Percentiles rank a stretch among this genome's conserved stretches.
These are phyloP conservation scores for Dicranocentrus wangi DNA, from an alignment of 2,888 invertebrate genomes.

Conservation along the genomic window DNA sequence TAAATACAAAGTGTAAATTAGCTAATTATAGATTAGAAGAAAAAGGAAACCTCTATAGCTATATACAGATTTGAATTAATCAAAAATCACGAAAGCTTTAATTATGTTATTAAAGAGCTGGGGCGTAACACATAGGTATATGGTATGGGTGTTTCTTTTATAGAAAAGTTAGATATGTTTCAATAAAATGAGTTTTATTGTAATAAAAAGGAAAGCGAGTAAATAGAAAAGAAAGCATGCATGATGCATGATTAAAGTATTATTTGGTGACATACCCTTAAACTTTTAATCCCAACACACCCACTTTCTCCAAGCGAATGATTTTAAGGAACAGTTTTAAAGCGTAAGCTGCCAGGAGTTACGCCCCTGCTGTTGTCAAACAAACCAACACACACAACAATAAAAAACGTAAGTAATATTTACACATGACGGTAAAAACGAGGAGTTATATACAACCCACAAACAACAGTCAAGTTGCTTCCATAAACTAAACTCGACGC, in stretches of 20 bases:
- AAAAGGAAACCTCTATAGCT: too few relatives aligned
- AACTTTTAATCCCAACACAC: constrained; percentile 49
- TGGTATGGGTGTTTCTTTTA: neutral
- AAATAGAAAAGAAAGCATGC: constrained; percentile 15
- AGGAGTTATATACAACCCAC: too few relatives aligned
- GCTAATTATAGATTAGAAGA: too few relatives aligned
- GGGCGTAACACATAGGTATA: constrained; percentile 56
- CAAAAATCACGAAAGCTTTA: too few relatives aligned
- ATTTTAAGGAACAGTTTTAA: constrained; percentile 56
- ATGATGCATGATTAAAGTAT: constrained; percentile 7
- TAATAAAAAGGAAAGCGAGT: neutral
- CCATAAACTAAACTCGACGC: too few relatives aligned
- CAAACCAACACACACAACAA: constrained; percentile 28
- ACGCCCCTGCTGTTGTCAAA: constrained; percentile 64
- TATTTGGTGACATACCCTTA: constrained; percentile 56
- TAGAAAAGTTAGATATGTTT: constrained; percentile 2
- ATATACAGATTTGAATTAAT: too few relatives aligned
- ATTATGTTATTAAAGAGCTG: constrained; percentile 17
- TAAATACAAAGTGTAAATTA: too few relatives aligned
- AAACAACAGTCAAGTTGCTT: neutral
- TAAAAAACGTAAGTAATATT: neutral
- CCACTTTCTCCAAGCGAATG: constrained; percentile 59
- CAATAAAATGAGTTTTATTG: constrained; percentile 4
- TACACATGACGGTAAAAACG: neutral
- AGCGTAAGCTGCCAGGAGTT: constrained; percentile 62